Evolutionary conservation across 1,140 invertebrate species (phyloP).

Genomic region (Cydia strobilella): DNA sequence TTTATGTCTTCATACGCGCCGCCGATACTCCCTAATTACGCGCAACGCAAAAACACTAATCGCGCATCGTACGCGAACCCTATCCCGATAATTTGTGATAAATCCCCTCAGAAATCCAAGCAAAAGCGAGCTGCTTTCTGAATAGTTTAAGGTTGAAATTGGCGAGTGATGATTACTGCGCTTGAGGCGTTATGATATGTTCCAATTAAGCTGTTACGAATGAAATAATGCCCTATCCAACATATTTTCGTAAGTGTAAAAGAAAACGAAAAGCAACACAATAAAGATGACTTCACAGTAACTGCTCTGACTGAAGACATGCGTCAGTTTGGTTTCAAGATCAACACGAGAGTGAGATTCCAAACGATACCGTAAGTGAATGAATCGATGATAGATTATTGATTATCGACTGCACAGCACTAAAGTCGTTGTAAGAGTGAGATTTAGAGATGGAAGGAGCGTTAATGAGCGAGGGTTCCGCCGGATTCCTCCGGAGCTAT

Average conservation of each 20-base stretch:
- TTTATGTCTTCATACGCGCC: slow-evolving; percentile 78
- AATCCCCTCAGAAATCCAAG: neutral
- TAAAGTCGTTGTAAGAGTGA: slow-evolving; percentile 41
- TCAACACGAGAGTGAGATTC: neutral
- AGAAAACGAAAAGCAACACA: too few species aligned
- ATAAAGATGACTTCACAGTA: neutral
- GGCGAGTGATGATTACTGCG: neutral
- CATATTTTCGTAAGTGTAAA: neutral
- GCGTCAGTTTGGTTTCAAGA: neutral
- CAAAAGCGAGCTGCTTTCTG: neutral
- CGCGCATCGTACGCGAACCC: slow-evolving; percentile 57
- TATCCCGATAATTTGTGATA: slow-evolving; percentile 25
- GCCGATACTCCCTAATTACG: slow-evolving; percentile 77
- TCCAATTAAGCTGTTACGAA: neutral
- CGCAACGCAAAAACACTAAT: slow-evolving; percentile 74
- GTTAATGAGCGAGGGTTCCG: slow-evolving; percentile 71
- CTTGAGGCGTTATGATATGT: neutral
- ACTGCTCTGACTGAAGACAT: neutral
- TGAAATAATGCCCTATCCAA: neutral
- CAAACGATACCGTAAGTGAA: neutral
- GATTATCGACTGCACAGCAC: slow-evolving; percentile 17
- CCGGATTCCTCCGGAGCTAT: slow-evolving; percentile 68
- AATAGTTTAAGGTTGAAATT: neutral
- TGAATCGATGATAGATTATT: slow-evolving; percentile 30
- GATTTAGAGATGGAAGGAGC: slow-evolving; percentile 48